phyloP scores from a whole-genome alignment of 2,797 vertebrate genomes.

The Smutsia gigantea region DNA sequence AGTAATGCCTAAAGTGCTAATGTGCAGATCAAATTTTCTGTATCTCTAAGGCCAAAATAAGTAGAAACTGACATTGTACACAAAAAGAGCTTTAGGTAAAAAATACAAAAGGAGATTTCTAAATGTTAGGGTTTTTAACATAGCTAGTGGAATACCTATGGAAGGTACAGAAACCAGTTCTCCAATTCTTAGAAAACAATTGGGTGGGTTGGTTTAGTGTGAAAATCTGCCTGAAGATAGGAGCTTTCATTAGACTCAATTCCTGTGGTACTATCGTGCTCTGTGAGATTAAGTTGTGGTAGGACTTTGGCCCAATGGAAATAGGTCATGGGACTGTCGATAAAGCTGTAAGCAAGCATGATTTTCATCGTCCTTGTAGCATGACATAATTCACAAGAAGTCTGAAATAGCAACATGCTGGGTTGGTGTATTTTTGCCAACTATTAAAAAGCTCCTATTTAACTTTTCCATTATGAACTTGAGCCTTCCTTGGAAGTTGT shows the following conservation, averaged over 20 bases:
- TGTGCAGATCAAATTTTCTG: conserved; percentile 67
- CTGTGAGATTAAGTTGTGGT: neutral
- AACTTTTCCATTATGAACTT: conserved; percentile 51
- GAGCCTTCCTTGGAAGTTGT: conserved; percentile 39
- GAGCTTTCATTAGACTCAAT: neutral
- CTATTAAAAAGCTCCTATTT: conserved; percentile 57
- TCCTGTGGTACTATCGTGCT: neutral
- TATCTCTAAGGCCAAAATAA: conserved; percentile 65
- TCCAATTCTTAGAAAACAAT: neutral
- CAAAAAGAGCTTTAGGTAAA: conserved; percentile 17
- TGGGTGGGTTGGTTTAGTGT: neutral
- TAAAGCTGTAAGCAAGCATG: neutral
- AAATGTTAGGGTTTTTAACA: neutral
- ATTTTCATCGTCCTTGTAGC: conserved; percentile 1
- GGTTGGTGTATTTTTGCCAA: neutral
- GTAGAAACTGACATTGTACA: conserved; percentile 58
- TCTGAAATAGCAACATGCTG: neutral
- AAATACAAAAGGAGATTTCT: conserved; percentile 5
- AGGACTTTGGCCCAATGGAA: neutral
- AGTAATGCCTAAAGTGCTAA: conserved; percentile 66
- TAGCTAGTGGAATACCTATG: neutral
- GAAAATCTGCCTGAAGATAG: neutral
- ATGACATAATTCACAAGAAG: conserved; percentile 27
- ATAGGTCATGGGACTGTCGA: neutral
- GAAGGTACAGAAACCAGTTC: neutral